Base-by-base conservation (phyloP, 2,888 invertebrate genomes). In the Drosophila seclusa region DNA sequence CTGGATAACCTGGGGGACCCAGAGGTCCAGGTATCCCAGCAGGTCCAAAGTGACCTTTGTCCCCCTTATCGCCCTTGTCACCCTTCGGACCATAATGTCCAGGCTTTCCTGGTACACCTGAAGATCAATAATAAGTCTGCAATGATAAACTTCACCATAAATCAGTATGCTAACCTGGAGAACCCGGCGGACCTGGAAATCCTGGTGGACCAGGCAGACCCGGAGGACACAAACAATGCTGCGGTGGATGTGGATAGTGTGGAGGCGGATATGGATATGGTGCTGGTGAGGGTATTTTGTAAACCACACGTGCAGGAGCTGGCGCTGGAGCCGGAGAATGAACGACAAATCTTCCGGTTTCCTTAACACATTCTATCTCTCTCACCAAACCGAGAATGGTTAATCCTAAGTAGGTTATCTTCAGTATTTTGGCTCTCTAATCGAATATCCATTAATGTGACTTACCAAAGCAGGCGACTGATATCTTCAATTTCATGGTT, bases 401-500 rank as follows among this genome's bases (percentile, higher is more conserved):
- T 13, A 68, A 48, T 2, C 68, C 80, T 68, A 29, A 42, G 1
- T n/a, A 38, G 13, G 4, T 3, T 45, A 18, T 13, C 10, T 40
- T 6, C 3, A 32, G 11, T 45, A n/a, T n/a, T 53, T 8, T 13
- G 1, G 10, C 21, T 31, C 8, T 16, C 21, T 6, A 5, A 36
- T 40, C n/a, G 8, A 16, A 24, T 36, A 31, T n/a, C n/a, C 13
- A 34, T 3, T 32, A 53, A 18, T 36, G 10, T 4, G 42, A 48
- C 82, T 83, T 76, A 88, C 87, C 73, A 55, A 86, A 52, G 57
- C 71, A 75, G 63, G 78, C 52, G 34, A 66, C 54, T 52, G 69
- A 61, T 83, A 71, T 66, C 69, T 71, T 59, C 86, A 66, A 77
- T 45, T 63, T 76, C 87, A 87, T 87, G 72, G 68, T 66, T 59